Evolutionary conservation across 2,113 vertebrate genomes (phyloP).

Genomic region (Anseranas semipalmata): DNA sequence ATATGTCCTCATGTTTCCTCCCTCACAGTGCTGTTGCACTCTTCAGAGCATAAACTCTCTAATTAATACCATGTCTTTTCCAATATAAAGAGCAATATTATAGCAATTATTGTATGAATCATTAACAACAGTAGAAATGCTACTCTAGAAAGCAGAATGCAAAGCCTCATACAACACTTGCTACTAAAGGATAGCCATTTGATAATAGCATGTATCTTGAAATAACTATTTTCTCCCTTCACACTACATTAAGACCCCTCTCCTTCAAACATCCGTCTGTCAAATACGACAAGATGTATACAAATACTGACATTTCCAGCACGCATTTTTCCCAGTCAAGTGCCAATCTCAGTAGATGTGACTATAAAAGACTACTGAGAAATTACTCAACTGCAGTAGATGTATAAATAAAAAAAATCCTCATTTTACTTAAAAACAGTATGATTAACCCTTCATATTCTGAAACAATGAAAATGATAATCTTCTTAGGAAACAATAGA

Average conservation of each 20-base stretch:
- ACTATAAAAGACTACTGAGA: not conserved
- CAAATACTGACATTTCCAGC: not conserved
- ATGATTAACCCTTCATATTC: not conserved
- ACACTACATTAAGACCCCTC: fast-evolving
- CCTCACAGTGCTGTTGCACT: not conserved
- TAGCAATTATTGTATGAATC: not conserved
- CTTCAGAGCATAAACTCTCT: not conserved
- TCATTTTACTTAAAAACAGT: not conserved
- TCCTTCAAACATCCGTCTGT: not conserved
- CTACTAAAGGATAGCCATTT: not conserved
- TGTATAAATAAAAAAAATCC: not conserved
- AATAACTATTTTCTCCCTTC: fast-evolving
- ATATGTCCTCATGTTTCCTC: not conserved
- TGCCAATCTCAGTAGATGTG: not conserved
- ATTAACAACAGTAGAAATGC: not conserved
- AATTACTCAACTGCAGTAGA: not conserved
- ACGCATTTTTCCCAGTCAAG: not conserved
- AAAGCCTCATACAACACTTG: not conserved
- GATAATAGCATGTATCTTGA: fast-evolving
- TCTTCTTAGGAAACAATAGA: not conserved
- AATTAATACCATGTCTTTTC: not conserved
- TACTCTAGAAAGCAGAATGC: not conserved
- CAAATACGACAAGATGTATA: not conserved
- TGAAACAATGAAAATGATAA: not conserved
- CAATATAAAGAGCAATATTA: not conserved